A percentile compares a stretch with the other conserved stretches of the same genome.
Evolutionary conservation across 2,888 invertebrate genomes (phyloP).

Genomic region (Zaprionus obscuricornis): DNA sequence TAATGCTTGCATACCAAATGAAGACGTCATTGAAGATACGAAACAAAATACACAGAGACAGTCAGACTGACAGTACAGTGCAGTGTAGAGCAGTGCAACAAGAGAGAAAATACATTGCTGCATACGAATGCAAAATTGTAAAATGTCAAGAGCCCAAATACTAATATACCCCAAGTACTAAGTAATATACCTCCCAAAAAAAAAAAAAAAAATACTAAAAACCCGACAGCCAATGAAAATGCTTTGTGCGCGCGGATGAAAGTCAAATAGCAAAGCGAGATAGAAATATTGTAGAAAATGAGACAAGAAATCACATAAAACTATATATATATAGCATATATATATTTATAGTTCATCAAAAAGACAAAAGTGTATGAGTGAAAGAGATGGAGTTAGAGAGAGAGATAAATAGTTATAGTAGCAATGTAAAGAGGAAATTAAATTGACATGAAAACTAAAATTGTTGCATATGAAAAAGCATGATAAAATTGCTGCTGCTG

Average conservation of each 20-base stretch:
- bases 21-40: constrained; percentile 42
- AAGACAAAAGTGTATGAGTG: no score
- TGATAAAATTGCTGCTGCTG: no score
- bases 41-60: no score
- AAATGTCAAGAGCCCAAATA: constrained; percentile 45
- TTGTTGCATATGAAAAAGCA: constrained; percentile 56
- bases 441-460: constrained; percentile 61
- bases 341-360: no score
- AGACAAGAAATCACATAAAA: no score
- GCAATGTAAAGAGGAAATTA: constrained; percentile 72
- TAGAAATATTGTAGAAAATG: constrained; percentile 17
- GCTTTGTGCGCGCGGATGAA: constrained; percentile 8
- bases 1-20: constrained; percentile 58
- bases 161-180: constrained; percentile 33
- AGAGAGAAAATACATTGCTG: constrained; percentile 16
- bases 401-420: no score
- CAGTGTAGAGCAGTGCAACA: not conserved
- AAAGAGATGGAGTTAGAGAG: no score
- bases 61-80: constrained; percentile 1
- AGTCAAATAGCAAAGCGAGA: constrained; percentile 37
- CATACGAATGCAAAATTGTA: constrained; percentile 32
- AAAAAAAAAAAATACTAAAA: not conserved
- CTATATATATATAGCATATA: no score
- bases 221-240: constrained; percentile 42
- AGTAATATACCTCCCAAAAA: constrained; percentile 27